A percentile compares a stretch with the other conserved stretches of the same genome.
These are phyloP conservation scores for Silurus asotus DNA, from an alignment of 2,113 vertebrate genomes.

Conservation along the genomic window DNA sequence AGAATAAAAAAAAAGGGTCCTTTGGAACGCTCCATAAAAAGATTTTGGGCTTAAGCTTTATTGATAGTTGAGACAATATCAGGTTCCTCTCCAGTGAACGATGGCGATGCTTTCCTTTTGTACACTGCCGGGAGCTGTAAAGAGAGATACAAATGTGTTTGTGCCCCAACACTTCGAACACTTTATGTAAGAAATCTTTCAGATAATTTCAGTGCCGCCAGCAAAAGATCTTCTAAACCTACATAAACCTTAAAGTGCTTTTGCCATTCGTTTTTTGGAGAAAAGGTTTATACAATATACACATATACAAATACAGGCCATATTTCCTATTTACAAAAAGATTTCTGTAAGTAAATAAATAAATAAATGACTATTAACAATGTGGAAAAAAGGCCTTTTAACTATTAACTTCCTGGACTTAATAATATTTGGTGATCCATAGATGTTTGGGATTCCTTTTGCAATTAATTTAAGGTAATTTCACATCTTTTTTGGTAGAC, in stretches of 20 bases:
- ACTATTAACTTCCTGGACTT: not conserved
- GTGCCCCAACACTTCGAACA: not conserved
- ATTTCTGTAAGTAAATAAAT: too few relatives aligned
- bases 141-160: not conserved
- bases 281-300: not conserved
- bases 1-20: not conserved
- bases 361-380: not conserved
- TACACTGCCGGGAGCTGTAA: not conserved
- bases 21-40: not conserved
- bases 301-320: not conserved
- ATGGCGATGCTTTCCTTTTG: not conserved
- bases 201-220: not conserved
- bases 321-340: not conserved
- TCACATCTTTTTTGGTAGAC: too few relatives aligned
- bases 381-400: not conserved
- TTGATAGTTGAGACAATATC: not conserved
- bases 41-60: not conserved
- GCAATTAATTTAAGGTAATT: too few relatives aligned
- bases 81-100: not conserved
- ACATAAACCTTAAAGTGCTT: not conserved
- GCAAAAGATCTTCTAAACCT: not conserved
- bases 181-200: not conserved
- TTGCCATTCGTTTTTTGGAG: not conserved
- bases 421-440: not conserved
- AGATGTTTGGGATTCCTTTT: not conserved